phyloP scores from a whole-genome alignment of 2,113 vertebrate species.

The Sphyrna mokarran region DNA sequence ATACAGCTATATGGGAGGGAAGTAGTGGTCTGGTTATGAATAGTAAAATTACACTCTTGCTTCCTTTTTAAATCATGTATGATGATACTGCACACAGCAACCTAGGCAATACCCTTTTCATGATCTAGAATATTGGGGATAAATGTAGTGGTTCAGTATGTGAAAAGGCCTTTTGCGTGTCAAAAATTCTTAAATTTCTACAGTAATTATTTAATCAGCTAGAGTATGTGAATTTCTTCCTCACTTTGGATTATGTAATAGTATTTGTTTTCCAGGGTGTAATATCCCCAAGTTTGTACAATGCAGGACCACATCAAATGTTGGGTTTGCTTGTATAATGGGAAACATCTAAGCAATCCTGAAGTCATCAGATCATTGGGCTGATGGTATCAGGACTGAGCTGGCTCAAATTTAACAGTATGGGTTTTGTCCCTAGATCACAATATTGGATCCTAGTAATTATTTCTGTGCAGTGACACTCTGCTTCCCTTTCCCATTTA shows the following conservation, averaged over 20 bases:
- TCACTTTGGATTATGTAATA: not conserved
- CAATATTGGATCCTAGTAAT: not conserved
- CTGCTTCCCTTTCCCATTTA: conserved; percentile 20
- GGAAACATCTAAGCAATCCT: not conserved
- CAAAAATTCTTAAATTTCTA: not conserved
- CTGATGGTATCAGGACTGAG: not conserved
- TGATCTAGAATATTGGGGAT: not conserved
- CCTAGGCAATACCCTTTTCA: not conserved
- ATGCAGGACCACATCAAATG: not conserved
- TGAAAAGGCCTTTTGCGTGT: not conserved
- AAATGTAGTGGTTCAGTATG: not conserved
- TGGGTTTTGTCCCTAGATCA: not conserved
- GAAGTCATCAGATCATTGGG: not conserved
- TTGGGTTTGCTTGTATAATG: not conserved
- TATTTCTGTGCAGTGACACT: not conserved
- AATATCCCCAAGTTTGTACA: not conserved
- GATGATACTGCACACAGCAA: not conserved
- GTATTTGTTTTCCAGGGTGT: not conserved
- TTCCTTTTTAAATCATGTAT: not conserved
- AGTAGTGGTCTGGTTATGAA: not conserved
- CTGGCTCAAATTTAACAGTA: not conserved
- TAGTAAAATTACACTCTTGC: not conserved
- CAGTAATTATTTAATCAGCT: not conserved
- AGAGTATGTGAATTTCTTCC: not conserved
- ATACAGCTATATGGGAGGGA: not conserved